Conservation (phyloP, 2,888 invertebrate species). For the Orthonevra nobilis region DNA sequence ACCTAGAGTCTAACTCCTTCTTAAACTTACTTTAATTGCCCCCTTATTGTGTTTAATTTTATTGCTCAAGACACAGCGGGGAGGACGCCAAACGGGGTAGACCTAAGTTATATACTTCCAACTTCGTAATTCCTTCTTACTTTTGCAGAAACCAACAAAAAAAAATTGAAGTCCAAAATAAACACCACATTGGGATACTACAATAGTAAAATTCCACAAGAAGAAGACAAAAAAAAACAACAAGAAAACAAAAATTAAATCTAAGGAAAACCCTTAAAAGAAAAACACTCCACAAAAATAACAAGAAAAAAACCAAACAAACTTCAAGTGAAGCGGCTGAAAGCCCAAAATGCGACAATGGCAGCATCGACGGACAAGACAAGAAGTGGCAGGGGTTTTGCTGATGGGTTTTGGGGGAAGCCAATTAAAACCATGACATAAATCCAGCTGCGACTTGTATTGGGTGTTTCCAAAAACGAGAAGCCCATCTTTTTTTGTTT, state of each 20-base stretch:
- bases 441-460: slow-evolving; percentile 80
- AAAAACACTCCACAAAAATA: slow-evolving; percentile 6
- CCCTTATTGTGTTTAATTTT: slow-evolving; percentile 56
- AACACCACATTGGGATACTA: slow-evolving; percentile 61
- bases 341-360: slow-evolving; percentile 30
- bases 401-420: slow-evolving; percentile 74
- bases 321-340: slow-evolving; percentile 33
- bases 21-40: slow-evolving; percentile 58
- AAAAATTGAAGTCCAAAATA: slow-evolving; percentile 13
- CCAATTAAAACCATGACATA: slow-evolving; percentile 80
- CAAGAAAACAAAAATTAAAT: neutral
- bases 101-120: slow-evolving; percentile 10
- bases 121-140: slow-evolving; percentile 7
- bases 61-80: slow-evolving; percentile 25
- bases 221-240: neutral
- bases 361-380: slow-evolving; percentile 6
- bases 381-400: slow-evolving; percentile 6
- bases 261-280: neutral
- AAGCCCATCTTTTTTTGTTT: slow-evolving; percentile 70
- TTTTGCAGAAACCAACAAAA: neutral
- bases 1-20: slow-evolving; percentile 43
- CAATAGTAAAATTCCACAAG: slow-evolving; percentile 29
- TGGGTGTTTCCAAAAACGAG: slow-evolving; percentile 79
- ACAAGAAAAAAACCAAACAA: slow-evolving; percentile 35
- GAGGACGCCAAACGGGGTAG: neutral